phyloP scores from a whole-genome alignment of 2,113 vertebrate species.

The Sorex fumeus region DNA sequence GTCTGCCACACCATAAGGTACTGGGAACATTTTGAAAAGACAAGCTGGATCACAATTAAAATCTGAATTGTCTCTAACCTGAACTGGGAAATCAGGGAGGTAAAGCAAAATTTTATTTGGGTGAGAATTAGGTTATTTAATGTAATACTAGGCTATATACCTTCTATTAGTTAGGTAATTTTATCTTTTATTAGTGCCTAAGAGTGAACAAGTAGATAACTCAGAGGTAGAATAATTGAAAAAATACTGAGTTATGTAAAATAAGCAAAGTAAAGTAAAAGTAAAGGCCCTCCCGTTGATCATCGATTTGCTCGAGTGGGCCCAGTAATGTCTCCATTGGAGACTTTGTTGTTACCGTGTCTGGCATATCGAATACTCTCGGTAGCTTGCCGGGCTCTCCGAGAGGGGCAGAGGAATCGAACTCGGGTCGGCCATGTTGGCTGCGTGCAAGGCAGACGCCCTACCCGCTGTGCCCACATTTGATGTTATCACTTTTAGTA shows the following conservation, averaged over 20 bases:
- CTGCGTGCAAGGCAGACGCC: no score
- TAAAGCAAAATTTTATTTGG: neutral
- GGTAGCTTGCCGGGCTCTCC: no score
- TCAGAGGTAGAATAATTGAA: neutral
- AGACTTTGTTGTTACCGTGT: no score
- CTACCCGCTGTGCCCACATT: no score
- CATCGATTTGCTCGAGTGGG: no score
- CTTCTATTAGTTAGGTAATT: constrained; percentile 1
- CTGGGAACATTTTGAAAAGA: neutral
- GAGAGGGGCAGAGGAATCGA: no score
- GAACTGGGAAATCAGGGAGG: neutral
- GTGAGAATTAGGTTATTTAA: neutral
- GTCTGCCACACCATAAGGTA: neutral
- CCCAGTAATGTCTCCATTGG: no score
- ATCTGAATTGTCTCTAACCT: neutral
- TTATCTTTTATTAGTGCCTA: neutral
- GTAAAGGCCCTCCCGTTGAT: no score
- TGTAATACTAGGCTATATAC: neutral
- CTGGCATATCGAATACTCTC: no score
- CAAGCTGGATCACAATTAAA: neutral
- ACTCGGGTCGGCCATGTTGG: no score
- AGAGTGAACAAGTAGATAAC: neutral
- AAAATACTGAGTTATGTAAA: neutral
- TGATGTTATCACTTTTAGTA: neutral
- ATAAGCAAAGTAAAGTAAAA: no score